phyloP scores from a whole-genome alignment of 2,113 vertebrate species.

The Platysteira castanea region DNA sequence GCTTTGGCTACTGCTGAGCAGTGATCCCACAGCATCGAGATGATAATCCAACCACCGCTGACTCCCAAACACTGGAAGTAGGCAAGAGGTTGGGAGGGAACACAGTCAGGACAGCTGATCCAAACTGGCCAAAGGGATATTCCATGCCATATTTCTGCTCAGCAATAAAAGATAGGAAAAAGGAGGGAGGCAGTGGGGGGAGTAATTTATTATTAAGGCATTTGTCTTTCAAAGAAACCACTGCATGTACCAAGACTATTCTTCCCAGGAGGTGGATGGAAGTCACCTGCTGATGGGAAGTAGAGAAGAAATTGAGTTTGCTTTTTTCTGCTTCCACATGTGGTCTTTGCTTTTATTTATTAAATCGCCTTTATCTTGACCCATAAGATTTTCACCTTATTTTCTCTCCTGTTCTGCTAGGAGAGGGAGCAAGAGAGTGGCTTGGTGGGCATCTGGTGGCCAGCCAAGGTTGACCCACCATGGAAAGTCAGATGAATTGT shows the following conservation, averaged over 20 bases:
- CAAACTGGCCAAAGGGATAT: neutral
- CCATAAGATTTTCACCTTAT: neutral
- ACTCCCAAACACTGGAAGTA: neutral
- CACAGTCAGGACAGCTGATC: neutral
- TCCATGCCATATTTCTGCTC: neutral
- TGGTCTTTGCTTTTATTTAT: neutral
- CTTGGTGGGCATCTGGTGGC: neutral
- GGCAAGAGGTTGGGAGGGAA: neutral
- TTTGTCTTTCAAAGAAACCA: neutral
- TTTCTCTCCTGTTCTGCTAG: neutral
- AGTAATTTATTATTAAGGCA: neutral
- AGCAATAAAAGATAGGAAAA: neutral
- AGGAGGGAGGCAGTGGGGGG: rapidly evolving
- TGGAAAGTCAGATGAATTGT: neutral
- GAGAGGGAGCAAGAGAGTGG: neutral
- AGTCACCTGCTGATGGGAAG: neutral
- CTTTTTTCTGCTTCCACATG: neutral
- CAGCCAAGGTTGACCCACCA: neutral
- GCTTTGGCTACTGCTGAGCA: neutral
- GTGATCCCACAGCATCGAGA: neutral
- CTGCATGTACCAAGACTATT: neutral
- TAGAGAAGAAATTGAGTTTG: neutral
- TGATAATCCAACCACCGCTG: neutral
- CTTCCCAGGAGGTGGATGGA: neutral
- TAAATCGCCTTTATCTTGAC: neutral